Conservation (phyloP, 2,113 vertebrate species). For the Recurvirostra avosetta region DNA sequence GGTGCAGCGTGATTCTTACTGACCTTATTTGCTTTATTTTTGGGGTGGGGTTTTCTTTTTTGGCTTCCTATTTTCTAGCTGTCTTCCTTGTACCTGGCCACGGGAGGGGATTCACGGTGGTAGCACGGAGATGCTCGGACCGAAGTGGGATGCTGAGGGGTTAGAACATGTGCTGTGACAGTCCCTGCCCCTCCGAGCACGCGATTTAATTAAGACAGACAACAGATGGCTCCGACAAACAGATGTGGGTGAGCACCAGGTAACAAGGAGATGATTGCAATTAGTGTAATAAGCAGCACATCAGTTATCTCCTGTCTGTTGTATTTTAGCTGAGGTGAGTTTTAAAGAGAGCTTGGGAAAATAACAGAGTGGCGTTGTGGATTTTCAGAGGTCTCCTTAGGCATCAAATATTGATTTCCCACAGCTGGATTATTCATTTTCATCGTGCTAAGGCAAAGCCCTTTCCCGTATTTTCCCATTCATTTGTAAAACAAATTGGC, state of each 20-base stretch:
- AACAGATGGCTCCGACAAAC: not conserved
- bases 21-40: not conserved
- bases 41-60: not conserved
- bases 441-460: not conserved
- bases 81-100: not conserved
- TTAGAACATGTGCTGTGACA: not conserved
- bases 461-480: not conserved
- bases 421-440: not conserved
- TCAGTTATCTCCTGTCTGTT: not conserved
- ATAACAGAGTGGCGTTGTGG: not conserved
- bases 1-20: fast-evolving
- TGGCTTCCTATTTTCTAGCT: not conserved
- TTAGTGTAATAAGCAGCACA: conserved; percentile 23
- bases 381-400: not conserved
- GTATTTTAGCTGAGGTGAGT: not conserved
- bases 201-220: not conserved
- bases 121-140: not conserved
- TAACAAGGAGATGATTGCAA: conserved; percentile 35
- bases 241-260: conserved; percentile 33
- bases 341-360: not conserved
- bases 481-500: not conserved
- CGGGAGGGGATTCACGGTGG: fast-evolving
- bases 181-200: not conserved
- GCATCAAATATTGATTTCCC: not conserved
- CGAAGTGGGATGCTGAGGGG: not conserved